phyloP scores from a whole-genome alignment of 2,888 invertebrate species.

The Chymomyza caudatula region DNA sequence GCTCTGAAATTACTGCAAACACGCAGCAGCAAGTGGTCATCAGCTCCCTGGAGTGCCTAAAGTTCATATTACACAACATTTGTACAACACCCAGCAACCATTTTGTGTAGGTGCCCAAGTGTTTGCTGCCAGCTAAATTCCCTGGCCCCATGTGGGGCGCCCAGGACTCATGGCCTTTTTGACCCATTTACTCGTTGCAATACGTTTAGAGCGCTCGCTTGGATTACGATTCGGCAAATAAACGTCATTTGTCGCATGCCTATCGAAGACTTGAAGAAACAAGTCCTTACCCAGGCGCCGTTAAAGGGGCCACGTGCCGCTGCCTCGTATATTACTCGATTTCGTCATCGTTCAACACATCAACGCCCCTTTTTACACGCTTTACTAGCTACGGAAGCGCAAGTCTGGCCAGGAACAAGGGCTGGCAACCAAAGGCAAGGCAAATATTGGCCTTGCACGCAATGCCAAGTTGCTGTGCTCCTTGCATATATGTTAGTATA shows the following conservation, averaged over 20 bases:
- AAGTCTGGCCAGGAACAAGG: neutral
- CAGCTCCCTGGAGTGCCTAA: neutral
- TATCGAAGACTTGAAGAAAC: neutral
- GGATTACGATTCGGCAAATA: slow-evolving; percentile 17
- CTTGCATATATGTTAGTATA: slow-evolving; percentile 18
- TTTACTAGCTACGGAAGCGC: neutral
- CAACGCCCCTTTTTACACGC: slow-evolving; percentile 34
- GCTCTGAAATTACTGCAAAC: neutral
- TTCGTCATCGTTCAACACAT: slow-evolving; percentile 59
- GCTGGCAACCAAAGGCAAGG: neutral
- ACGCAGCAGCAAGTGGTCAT: neutral
- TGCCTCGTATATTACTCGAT: slow-evolving; percentile 39
- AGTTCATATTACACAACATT: neutral
- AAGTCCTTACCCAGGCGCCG: neutral
- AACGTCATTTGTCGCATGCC: slow-evolving; percentile 44
- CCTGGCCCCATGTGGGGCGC: neutral
- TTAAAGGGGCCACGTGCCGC: neutral
- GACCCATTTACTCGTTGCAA: neutral
- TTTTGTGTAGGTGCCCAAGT: neutral
- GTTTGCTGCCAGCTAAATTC: neutral
- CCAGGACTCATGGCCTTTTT: neutral
- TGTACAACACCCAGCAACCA: neutral
- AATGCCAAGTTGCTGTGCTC: slow-evolving; percentile 7
- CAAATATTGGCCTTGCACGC: neutral
- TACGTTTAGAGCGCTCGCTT: too few relatives aligned